A percentile compares a stretch with the other conserved stretches of the same genome.
Conservation (phyloP, 2,888 invertebrate species). For the Aproaerema taeniolella region DNA sequence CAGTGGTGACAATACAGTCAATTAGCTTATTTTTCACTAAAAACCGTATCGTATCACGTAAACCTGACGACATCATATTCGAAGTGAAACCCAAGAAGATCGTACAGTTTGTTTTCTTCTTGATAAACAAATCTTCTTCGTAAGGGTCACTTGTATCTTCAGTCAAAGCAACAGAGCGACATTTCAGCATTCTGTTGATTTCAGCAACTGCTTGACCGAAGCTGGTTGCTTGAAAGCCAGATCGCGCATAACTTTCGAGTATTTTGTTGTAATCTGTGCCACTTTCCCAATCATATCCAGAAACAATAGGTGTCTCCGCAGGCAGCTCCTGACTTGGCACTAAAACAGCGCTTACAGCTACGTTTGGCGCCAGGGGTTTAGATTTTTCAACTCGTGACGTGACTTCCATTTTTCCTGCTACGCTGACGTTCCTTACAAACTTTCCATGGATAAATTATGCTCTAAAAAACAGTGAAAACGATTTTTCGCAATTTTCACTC, state of each 20-base stretch:
- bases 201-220: slow-evolving; percentile 94
- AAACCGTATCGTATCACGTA: slow-evolving; percentile 94
- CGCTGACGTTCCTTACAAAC: neutral
- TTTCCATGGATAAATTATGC: neutral
- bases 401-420: slow-evolving; percentile 53
- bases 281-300: slow-evolving; percentile 95
- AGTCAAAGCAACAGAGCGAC: slow-evolving; percentile 82
- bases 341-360: slow-evolving; percentile 84
- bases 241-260: slow-evolving; percentile 85
- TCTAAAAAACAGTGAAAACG: neutral
- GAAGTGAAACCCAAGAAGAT: slow-evolving; percentile 98
- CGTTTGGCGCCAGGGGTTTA: slow-evolving; percentile 52
- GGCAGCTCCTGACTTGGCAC: slow-evolving; percentile 82
- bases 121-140: slow-evolving; percentile 89
- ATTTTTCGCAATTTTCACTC: no score
- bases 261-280: slow-evolving; percentile 92
- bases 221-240: slow-evolving; percentile 99
- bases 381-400: slow-evolving; percentile 35
- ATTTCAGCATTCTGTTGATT: slow-evolving; percentile 93
- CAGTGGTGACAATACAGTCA: slow-evolving; percentile 97
- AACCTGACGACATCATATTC: slow-evolving; percentile 96
- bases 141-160: slow-evolving; percentile 81
- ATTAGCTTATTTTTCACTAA: slow-evolving; percentile 81
- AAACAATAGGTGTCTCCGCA: slow-evolving; percentile 80
- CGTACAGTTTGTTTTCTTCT: slow-evolving; percentile 88